Conservation (phyloP, 2,888 invertebrate species). For the Phyllotreta striolata region DNA sequence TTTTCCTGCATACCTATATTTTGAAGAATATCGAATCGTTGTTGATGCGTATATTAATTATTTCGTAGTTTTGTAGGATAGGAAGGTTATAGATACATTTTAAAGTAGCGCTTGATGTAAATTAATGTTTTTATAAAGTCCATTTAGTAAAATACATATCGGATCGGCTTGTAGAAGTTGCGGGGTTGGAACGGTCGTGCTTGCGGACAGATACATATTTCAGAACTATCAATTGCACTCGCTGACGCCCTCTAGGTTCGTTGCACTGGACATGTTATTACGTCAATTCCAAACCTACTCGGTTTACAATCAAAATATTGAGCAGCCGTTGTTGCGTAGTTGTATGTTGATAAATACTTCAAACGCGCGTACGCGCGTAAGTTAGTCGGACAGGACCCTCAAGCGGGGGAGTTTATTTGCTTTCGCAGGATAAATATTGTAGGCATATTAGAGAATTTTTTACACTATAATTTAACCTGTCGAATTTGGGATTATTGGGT, state of each 20-base stretch:
- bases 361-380: not conserved
- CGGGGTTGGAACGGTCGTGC: slow-evolving; percentile 7
- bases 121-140: no score
- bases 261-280: slow-evolving; percentile 25
- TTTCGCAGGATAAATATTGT: not conserved
- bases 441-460: no score
- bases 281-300: slow-evolving; percentile 25
- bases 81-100: no score
- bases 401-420: slow-evolving; percentile 2
- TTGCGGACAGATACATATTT: slow-evolving; percentile 19
- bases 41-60: no score
- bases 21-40: no score
- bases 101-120: no score
- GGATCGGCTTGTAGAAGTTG: no score
- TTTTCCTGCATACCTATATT: no score
- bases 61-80: no score
- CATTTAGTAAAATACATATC: no score
- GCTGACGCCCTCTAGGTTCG: slow-evolving; percentile 26
- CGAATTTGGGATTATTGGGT: no score
- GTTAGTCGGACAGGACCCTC: not conserved
- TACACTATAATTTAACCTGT: no score
- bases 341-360: not conserved
- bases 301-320: slow-evolving; percentile 20
- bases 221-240: slow-evolving; percentile 24
- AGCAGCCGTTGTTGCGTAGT: slow-evolving; percentile 11